Evolutionary conservation across 2,888 invertebrate genomes (phyloP).

Genomic region (Hedya salicella): DNA sequence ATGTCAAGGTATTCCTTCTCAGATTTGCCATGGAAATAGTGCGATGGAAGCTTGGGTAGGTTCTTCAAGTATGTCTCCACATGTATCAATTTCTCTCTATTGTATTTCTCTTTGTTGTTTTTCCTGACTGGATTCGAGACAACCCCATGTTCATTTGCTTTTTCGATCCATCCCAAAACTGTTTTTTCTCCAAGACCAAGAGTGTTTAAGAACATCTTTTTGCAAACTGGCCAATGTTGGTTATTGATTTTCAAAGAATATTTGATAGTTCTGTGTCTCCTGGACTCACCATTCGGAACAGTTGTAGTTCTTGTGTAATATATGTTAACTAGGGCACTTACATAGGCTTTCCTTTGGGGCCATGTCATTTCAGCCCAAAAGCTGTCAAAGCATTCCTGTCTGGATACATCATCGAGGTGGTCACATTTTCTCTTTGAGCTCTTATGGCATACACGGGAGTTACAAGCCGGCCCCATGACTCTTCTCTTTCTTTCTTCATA

Average conservation of each 20-base stretch:
- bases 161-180: slow-evolving; percentile 40
- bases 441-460: slow-evolving; percentile 36
- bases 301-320: slow-evolving; percentile 39
- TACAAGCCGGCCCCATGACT: slow-evolving; percentile 38
- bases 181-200: slow-evolving; percentile 40
- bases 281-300: slow-evolving; percentile 35
- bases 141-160: slow-evolving; percentile 40
- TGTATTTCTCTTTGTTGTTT: slow-evolving; percentile 38
- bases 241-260: slow-evolving; percentile 40
- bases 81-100: slow-evolving; percentile 39
- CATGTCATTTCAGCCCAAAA: slow-evolving; percentile 42
- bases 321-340: slow-evolving; percentile 39
- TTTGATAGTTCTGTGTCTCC: slow-evolving; percentile 39
- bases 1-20: slow-evolving; percentile 39
- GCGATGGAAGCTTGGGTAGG: slow-evolving; percentile 35
- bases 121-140: slow-evolving; percentile 33
- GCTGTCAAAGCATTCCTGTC: slow-evolving; percentile 41
- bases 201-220: slow-evolving; percentile 40
- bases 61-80: slow-evolving; percentile 38
- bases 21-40: slow-evolving; percentile 39
- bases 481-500: slow-evolving; percentile 40
- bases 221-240: slow-evolving; percentile 41
- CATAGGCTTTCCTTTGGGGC: slow-evolving; percentile 37
- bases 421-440: slow-evolving; percentile 40
- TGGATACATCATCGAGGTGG: slow-evolving; percentile 30